phyloP scores from a whole-genome alignment of 2,888 invertebrate genomes.

The Pimpla rufipes region DNA sequence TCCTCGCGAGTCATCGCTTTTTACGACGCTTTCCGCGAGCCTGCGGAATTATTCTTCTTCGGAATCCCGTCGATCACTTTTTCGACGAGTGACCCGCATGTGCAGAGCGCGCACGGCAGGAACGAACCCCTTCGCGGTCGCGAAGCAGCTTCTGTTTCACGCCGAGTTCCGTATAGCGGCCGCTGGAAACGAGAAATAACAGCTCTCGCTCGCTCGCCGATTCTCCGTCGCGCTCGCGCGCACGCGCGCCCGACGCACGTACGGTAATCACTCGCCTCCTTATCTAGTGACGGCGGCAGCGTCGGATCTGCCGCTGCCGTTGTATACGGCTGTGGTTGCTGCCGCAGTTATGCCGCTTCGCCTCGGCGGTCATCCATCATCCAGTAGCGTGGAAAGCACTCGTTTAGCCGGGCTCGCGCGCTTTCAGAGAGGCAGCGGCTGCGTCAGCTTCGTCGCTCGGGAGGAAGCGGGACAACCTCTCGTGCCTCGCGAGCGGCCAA shows the following conservation, averaged over 20 bases:
- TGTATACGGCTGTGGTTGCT: slow-evolving; percentile 56
- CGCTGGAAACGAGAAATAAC: slow-evolving; percentile 29
- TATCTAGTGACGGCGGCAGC: slow-evolving; percentile 77
- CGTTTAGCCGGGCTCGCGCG: slow-evolving; percentile 71
- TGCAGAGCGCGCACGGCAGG: neutral
- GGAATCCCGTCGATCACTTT: slow-evolving; percentile 34
- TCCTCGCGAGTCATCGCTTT: neutral
- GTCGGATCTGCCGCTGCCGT: slow-evolving; percentile 56
- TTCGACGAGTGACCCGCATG: slow-evolving; percentile 14
- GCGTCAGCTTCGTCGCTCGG: slow-evolving; percentile 30
- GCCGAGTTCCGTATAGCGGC: slow-evolving; percentile 44
- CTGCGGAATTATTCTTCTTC: slow-evolving; percentile 12
- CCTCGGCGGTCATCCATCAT: slow-evolving; percentile 80
- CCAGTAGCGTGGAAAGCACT: slow-evolving; percentile 80
- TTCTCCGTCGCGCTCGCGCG: slow-evolving; percentile 38
- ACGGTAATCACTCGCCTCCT: slow-evolving; percentile 72
- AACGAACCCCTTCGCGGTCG: neutral
- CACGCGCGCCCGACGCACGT: slow-evolving; percentile 58
- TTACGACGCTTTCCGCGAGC: neutral
- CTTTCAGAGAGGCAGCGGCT: slow-evolving; percentile 51
- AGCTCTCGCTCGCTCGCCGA: slow-evolving; percentile 9
- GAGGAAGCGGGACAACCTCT: too few relatives aligned
- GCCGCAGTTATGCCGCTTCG: slow-evolving; percentile 67
- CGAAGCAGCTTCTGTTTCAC: slow-evolving; percentile 27
- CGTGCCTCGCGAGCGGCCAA: slow-evolving; percentile 1